Conservation (phyloP, 1,140 invertebrate genomes). For the Catajapyx aquilonaris region DNA sequence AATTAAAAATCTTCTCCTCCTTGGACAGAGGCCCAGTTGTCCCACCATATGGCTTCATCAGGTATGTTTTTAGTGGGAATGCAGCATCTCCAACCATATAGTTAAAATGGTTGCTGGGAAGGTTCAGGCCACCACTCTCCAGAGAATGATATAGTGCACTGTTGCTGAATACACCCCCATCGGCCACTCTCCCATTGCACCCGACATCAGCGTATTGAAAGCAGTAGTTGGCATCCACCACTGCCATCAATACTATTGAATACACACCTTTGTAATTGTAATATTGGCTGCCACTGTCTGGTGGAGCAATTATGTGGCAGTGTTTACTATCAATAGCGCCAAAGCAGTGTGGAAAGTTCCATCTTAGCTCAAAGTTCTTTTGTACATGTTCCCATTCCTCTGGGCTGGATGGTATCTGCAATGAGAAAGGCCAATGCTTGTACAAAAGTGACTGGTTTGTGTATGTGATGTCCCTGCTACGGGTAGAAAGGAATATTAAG, state of each 20-base stretch:
- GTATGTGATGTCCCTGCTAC: too few species aligned
- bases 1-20: slow-evolving; percentile 13
- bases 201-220: slow-evolving; percentile 9
- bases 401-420: background rate
- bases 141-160: slow-evolving; percentile 2
- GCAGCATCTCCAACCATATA: slow-evolving; percentile 18
- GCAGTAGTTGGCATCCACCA: slow-evolving; percentile 10
- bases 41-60: slow-evolving; percentile 15
- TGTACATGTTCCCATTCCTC: slow-evolving; percentile 5
- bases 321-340: slow-evolving; percentile 17
- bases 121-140: background rate
- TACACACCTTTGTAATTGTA: slow-evolving; percentile 9
- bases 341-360: slow-evolving; percentile 16
- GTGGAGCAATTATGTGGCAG: slow-evolving; percentile 10
- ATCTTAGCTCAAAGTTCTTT: slow-evolving; percentile 11
- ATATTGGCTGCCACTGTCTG: slow-evolving; percentile 4
- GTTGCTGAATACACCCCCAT: slow-evolving; percentile 6
- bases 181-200: slow-evolving; percentile 2
- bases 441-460: too few species aligned
- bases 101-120: slow-evolving; percentile 7
- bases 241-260: slow-evolving; percentile 8
- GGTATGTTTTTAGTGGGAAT: slow-evolving; percentile 14
- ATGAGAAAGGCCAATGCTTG: too few species aligned
- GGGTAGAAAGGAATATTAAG: too few species aligned
- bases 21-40: slow-evolving; percentile 5